Evolutionary conservation across 1,140 invertebrate species (phyloP).

Genomic region (Magallana ariakensis): DNA sequence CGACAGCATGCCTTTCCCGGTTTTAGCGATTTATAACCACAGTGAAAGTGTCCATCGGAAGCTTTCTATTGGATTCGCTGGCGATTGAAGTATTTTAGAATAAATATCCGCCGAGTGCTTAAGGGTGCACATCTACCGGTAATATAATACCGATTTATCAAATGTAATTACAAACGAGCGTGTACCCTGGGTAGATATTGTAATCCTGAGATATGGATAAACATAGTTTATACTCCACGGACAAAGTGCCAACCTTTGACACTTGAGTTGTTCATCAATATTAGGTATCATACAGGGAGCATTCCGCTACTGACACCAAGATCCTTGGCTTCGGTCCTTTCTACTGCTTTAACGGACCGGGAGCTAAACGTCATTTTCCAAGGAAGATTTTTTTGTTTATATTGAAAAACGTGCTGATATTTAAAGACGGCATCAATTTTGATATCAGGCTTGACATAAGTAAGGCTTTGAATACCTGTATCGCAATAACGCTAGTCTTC

Average conservation of each 20-base stretch:
- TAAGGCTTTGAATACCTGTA: too few species aligned
- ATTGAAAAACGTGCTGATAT: too few species aligned
- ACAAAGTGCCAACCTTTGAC: neutral
- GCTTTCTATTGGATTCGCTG: slow-evolving; percentile 4
- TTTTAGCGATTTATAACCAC: neutral
- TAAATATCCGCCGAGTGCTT: slow-evolving; percentile 16
- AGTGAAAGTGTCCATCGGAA: slow-evolving; percentile 22
- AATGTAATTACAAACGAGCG: neutral
- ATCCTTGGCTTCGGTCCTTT: neutral
- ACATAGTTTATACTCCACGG: neutral
- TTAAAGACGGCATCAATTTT: too few species aligned
- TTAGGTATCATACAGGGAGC: neutral
- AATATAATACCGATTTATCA: slow-evolving; percentile 30
- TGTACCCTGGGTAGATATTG: slow-evolving; percentile 13
- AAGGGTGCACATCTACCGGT: slow-evolving; percentile 17
- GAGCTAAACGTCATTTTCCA: too few species aligned
- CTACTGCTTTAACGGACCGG: too few species aligned
- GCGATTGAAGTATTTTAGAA: slow-evolving; percentile 33
- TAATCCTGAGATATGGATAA: neutral
- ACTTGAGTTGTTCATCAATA: neutral
- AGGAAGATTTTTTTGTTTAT: too few species aligned
- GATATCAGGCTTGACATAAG: too few species aligned
- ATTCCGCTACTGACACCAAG: neutral
- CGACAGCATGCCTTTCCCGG: neutral
- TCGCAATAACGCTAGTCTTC: too few species aligned